Base-by-base conservation (phyloP, 2,113 vertebrate species). In the Heptranchias perlo region DNA sequence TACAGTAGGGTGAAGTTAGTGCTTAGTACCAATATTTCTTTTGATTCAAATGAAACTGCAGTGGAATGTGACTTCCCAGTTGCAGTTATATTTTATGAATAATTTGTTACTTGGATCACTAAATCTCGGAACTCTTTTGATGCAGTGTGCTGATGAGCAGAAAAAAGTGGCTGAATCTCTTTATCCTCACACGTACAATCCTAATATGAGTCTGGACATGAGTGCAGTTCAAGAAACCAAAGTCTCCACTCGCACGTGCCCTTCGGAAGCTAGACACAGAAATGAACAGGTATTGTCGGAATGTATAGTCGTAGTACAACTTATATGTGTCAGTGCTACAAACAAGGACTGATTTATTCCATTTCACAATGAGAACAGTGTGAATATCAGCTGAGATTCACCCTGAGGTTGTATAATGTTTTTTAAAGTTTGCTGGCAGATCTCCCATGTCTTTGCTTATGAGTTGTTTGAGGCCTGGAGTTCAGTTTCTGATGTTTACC, bases 171-270 rank as follows among this genome's bases (percentile, higher is more conserved):
- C 99, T 0, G 99, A 99, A 97, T 98, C 98, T 96, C 98, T 99
- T 5, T 99, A 99, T 96, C 99, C 99, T 91, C 99, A 99, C 97
- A 99, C 98, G 84, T 99, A 99, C 82, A 99, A 99, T 97, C 99
- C 99, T 96, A 99, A 99, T 98, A 99, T 99, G 99, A 99, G 99
- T 97, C 97, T 99, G 96, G 98, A 98, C 96, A 98, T 99, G 96
- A 99, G 99, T 96, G 97, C 99, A 73, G 97, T 98, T 35, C 98
- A 98, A 96, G 98, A 97, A 96, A 97, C 95, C 96, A 97, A 97
- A 73, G 97, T 97, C 3, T 97, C 97, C 84, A 97, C 96, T 8
- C 97, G 96, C 58, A 97, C 96, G 95, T 93, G 96, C 23, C 69
- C 73, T 13, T 96, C 97, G 92, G 96, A 96, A 96, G 96, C 92